Percentiles rank a stretch among this genome's conserved stretches.
phyloP scores from a whole-genome alignment of 2,888 invertebrate genomes.

The Tridacna crocea region DNA sequence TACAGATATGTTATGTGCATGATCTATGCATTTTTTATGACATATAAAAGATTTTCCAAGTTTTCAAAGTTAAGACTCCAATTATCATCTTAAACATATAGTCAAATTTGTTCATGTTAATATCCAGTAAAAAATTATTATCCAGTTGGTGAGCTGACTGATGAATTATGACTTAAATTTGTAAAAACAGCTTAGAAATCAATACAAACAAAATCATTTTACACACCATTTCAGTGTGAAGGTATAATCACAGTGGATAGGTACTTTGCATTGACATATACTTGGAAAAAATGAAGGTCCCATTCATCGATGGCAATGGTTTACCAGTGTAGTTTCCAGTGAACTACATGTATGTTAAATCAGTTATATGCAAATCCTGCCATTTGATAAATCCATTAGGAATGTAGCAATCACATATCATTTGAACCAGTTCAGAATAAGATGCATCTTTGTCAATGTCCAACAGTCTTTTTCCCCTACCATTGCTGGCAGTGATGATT shows the following conservation, averaged over 20 bases:
- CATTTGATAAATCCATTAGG: conserved; percentile 31
- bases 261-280: conserved; percentile 10
- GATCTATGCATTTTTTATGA: no score
- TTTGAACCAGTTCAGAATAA: conserved; percentile 33
- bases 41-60: no score
- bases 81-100: no score
- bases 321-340: conserved; percentile 34
- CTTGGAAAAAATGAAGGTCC: conserved; percentile 21
- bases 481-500: conserved; percentile 36
- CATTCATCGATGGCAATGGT: conserved; percentile 33
- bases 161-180: no score
- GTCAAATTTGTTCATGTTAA: no score
- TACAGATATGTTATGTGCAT: no score
- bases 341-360: conserved; percentile 34
- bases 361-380: conserved; percentile 29
- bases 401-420: conserved; percentile 33
- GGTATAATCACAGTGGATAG: conserved; percentile 23
- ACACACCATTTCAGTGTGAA: conserved; percentile 31
- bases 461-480: conserved; percentile 27
- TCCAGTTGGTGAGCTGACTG: no score
- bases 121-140: not conserved
- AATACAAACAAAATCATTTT: no score
- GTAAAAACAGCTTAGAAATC: no score
- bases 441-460: conserved; percentile 34
- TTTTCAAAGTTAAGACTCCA: no score